Base-by-base conservation (phyloP, 2,113 vertebrate genomes). In the Thymallus thymallus region DNA sequence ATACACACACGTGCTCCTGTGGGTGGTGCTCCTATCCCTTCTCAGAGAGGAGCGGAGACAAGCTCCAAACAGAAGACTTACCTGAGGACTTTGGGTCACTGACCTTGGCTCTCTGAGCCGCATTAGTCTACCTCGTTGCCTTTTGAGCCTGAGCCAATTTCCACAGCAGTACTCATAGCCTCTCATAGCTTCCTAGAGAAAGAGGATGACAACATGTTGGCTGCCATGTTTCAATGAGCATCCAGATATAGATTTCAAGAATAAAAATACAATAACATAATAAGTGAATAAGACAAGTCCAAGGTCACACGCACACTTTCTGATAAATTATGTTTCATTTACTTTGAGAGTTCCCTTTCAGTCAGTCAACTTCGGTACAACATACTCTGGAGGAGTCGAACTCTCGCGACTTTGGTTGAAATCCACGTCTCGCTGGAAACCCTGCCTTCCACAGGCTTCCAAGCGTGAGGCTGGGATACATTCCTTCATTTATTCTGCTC, bases 111-210 rank as follows among this genome's bases (percentile, higher is more conserved):
- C 26, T 26, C 26, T 26, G 26, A 26, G 26, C 20, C 6, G 51
- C 30, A 45, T 78, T 70, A 70, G 66, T 63, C 60, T 78, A 64
- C 56, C 71, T 73, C 35, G 35, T 58, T 29, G 30, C 63, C 12
- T 7, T 65, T 5, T 68, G 41, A 45, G 29, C 30, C 67, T 71
- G 72, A 74, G 72, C 72, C 72, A 69, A 74, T 69, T 69, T 73
- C 67, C 45, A 65, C 64, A 23, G 3, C 16, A 4, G 46, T 41
- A 69, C 20, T 55, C 66, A 69, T 23, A 69, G 9, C 35, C 35
- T 41, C 35, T 41, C 35, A 41, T 41, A 41, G 35, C 35, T 10
- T 41, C 35, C 35, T 41, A 41, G 20, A 14, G 35, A 48, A 2
- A 24, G n/a, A 46, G 41, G 45, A 23, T 41, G n/a, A 48, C 67